Percentiles rank a stretch among this genome's conserved stretches.
phyloP scores from a whole-genome alignment of 2,113 vertebrate genomes.

The Dromas ardeola region DNA sequence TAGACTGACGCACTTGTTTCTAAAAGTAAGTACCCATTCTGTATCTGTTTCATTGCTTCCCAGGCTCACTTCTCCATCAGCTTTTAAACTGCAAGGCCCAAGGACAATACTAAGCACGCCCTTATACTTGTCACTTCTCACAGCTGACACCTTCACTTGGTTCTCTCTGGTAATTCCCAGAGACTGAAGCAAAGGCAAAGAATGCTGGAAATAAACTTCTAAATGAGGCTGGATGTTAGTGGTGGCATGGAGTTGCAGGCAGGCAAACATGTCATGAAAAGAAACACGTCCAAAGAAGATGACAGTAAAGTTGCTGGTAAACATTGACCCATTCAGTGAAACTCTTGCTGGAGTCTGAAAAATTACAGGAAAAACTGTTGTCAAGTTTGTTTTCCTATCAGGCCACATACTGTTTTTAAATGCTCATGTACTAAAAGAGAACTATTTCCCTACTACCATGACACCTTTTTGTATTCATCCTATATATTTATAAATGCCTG shows the following conservation, averaged over 20 bases:
- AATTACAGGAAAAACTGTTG: neutral
- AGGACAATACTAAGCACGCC: slow-evolving; percentile 61
- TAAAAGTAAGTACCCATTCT: slow-evolving; percentile 68
- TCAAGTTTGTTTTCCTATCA: neutral
- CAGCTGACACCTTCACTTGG: slow-evolving; percentile 53
- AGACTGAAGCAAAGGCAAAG: slow-evolving; percentile 54
- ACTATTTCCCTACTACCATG: neutral
- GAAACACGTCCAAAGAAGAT: slow-evolving; percentile 44
- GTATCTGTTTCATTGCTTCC: slow-evolving; percentile 4
- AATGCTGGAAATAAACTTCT: slow-evolving; percentile 70
- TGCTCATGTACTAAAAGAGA: neutral
- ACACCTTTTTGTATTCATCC: neutral
- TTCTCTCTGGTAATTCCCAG: slow-evolving; percentile 71
- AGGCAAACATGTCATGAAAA: slow-evolving; percentile 29
- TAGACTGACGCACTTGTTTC: slow-evolving; percentile 69
- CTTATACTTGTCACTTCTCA: neutral
- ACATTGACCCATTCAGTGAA: slow-evolving; percentile 72
- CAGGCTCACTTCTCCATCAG: slow-evolving; percentile 30
- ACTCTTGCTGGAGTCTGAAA: slow-evolving; percentile 71
- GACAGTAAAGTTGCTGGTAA: slow-evolving; percentile 40
- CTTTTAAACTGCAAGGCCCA: slow-evolving; percentile 74
- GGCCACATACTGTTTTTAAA: neutral
- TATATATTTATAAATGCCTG: neutral
- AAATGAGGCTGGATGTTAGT: slow-evolving; percentile 22
- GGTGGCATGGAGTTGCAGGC: slow-evolving; percentile 38